phyloP scores from a whole-genome alignment of 2,113 vertebrate species.

The Verasper variegatus region DNA sequence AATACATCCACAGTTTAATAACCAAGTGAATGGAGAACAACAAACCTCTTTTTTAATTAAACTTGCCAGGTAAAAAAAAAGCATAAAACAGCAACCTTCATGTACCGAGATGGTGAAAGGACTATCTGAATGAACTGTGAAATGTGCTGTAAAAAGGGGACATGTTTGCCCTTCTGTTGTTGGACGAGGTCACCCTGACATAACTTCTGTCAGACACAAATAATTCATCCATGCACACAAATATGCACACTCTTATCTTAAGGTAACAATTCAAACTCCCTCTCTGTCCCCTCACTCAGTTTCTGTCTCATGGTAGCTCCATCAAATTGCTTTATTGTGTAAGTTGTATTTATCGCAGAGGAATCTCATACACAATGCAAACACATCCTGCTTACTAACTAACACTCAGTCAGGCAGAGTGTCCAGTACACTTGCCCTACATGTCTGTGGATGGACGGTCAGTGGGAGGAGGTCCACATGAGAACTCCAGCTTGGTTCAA shows the following conservation, averaged over 20 bases:
- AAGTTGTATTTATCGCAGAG: not conserved
- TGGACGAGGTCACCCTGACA: not conserved
- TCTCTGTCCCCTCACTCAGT: not conserved
- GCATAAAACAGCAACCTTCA: constrained; percentile 10
- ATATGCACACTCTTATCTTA: not conserved
- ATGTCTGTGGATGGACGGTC: not conserved
- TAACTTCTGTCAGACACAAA: not conserved
- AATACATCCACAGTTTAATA: no score
- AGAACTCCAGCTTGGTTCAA: constrained; percentile 6
- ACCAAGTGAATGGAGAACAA: not conserved
- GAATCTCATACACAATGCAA: not conserved
- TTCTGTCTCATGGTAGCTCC: not conserved
- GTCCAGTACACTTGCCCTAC: not conserved
- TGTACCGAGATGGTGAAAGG: not conserved
- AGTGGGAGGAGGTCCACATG: not conserved
- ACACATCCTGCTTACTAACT: not conserved
- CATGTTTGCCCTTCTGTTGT: not conserved
- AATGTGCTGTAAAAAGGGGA: not conserved
- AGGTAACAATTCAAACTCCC: not conserved
- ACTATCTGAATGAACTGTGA: not conserved
- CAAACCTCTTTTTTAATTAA: not conserved
- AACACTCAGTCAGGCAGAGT: not conserved
- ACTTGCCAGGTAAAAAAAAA: not conserved
- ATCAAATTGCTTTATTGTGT: not conserved
- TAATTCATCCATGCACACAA: not conserved